These are phyloP conservation scores for Volucella zonaria DNA, from an alignment of 2,888 invertebrate species.

Conservation along the genomic window DNA sequence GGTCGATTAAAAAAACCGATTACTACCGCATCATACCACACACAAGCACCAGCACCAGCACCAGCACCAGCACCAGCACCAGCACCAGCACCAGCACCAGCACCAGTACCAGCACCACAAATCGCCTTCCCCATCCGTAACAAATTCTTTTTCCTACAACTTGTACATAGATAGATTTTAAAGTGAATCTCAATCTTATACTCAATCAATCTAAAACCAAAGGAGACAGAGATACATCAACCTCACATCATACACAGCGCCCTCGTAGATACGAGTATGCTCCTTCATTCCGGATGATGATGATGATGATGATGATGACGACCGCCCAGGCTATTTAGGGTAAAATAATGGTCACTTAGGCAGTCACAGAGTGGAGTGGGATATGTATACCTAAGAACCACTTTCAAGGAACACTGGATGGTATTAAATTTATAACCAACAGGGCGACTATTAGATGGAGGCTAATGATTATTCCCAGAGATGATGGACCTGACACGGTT, in stretches of 20 bases:
- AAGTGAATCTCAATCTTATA: slow-evolving; percentile 30
- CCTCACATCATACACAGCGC: slow-evolving; percentile 39
- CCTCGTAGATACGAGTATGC: neutral
- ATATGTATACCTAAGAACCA: neutral
- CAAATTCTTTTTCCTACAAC: slow-evolving; percentile 10
- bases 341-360: slow-evolving; percentile 61
- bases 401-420: slow-evolving; percentile 29
- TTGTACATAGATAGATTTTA: slow-evolving; percentile 3
- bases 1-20: slow-evolving; percentile 14
- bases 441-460: slow-evolving; percentile 50
- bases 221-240: slow-evolving; percentile 53
- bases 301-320: slow-evolving; percentile 34
- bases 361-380: slow-evolving; percentile 1
- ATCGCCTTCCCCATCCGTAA: neutral
- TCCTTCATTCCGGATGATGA: neutral
- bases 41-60: neutral
- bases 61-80: neutral
- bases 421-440: slow-evolving; percentile 45
- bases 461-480: slow-evolving; percentile 45
- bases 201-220: slow-evolving; percentile 58
- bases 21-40: slow-evolving; percentile 9
- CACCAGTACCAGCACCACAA: neutral
- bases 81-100: neutral
- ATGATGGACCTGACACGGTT: slow-evolving; percentile 66
- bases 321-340: slow-evolving; percentile 69